Evolutionary conservation across 2,888 invertebrate genomes (phyloP).

Genomic region (Myopa testacea): DNA sequence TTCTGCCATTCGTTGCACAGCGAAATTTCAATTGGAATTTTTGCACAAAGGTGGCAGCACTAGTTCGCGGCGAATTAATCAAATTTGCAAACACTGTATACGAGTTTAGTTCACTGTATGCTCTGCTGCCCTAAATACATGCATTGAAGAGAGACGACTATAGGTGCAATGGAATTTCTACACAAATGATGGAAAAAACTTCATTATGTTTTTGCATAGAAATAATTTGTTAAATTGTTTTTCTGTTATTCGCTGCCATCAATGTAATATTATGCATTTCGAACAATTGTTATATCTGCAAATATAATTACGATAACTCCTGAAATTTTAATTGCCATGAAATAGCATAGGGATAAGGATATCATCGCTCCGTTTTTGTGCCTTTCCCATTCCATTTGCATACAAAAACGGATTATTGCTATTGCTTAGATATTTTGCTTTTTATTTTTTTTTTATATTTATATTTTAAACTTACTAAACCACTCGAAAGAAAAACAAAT

Average conservation of each 20-base stretch:
- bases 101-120: constrained; percentile 18
- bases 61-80: constrained; percentile 25
- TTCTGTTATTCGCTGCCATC: constrained; percentile 22
- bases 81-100: constrained; percentile 35
- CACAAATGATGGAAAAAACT: constrained; percentile 35
- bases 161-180: constrained; percentile 32
- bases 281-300: constrained; percentile 3
- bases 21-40: constrained; percentile 19
- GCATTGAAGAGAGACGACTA: constrained; percentile 37
- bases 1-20: constrained; percentile 26
- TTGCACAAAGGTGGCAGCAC: constrained; percentile 35
- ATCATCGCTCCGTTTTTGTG: neutral
- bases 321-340: neutral
- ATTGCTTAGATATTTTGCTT: neutral
- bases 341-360: neutral
- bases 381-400: constrained; percentile 22
- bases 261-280: constrained; percentile 1
- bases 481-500: neutral
- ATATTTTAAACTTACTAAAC: neutral
- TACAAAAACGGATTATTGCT: constrained; percentile 13
- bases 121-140: neutral
- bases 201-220: constrained; percentile 25
- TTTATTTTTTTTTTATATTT: neutral
- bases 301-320: neutral
- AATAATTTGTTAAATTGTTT: constrained; percentile 26